A percentile compares a stretch with the other conserved stretches of the same genome.
phyloP scores from a whole-genome alignment of 2,888 invertebrate species.

The Drosophila greeni region DNA sequence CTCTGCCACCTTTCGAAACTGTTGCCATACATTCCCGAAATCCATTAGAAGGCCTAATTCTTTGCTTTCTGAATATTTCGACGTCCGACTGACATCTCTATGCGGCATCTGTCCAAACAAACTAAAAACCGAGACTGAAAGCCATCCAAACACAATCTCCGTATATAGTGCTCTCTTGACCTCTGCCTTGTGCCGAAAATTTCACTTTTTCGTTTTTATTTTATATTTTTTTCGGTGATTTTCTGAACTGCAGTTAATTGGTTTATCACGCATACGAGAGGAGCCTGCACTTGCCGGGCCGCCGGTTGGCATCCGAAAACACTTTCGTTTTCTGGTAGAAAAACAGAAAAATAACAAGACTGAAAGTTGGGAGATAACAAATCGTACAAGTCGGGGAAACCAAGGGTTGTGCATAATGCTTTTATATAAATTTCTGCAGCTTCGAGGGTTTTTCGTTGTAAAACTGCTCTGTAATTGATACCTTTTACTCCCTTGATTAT shows the following conservation, averaged over 20 bases:
- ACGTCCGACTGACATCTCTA: slow-evolving; percentile 52
- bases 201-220: slow-evolving; percentile 28
- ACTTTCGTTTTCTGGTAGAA: slow-evolving; percentile 58
- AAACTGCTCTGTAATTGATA: slow-evolving; percentile 27
- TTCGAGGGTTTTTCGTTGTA: slow-evolving; percentile 1
- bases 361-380: slow-evolving; percentile 25
- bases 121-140: slow-evolving; percentile 15
- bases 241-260: slow-evolving; percentile 55
- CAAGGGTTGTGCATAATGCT: slow-evolving; percentile 21
- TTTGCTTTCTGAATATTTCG: slow-evolving; percentile 18
- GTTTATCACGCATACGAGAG: slow-evolving; percentile 68
- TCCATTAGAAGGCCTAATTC: slow-evolving; percentile 3
- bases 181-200: slow-evolving; percentile 16
- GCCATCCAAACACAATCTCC: slow-evolving; percentile 4
- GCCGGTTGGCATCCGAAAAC: slow-evolving; percentile 59
- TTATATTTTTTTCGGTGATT: slow-evolving; percentile 17
- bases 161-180: slow-evolving; percentile 13
- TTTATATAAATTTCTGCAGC: slow-evolving; percentile 28
- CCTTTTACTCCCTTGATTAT: slow-evolving; percentile 35
- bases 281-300: slow-evolving; percentile 60
- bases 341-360: slow-evolving; percentile 5
- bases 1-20: neutral
- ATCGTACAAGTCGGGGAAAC: slow-evolving; percentile 27
- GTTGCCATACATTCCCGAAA: neutral
- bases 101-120: slow-evolving; percentile 44